Conservation (phyloP, 2,113 vertebrate species). For the Cyanocitta stelleri region DNA sequence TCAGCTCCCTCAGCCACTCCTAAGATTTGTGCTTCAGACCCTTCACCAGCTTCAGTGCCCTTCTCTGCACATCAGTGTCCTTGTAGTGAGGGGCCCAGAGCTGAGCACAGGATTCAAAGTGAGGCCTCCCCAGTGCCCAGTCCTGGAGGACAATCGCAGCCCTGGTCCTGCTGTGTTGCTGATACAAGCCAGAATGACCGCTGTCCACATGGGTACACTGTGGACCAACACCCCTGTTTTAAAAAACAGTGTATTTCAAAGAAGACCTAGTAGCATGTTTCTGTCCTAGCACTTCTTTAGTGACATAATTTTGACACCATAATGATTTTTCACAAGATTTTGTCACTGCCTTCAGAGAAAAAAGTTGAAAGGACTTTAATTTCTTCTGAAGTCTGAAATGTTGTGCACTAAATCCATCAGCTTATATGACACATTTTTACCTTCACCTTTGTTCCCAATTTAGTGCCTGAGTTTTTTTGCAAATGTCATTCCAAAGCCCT, state of each 20-base stretch:
- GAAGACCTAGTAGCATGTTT: background rate
- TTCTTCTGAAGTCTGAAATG: background rate
- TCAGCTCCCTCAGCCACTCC: background rate
- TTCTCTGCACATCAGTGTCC: background rate
- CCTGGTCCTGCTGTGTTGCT: no score
- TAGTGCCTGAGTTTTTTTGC: background rate
- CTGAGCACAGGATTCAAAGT: no score
- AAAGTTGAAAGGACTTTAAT: background rate
- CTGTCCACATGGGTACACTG: background rate
- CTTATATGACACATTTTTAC: background rate
- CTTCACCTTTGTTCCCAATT: background rate
- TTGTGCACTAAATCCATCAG: background rate
- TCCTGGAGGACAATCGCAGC: no score
- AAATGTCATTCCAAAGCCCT: background rate
- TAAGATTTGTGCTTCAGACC: background rate
- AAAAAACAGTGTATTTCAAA: background rate
- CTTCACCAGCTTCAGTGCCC: background rate
- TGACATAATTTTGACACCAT: background rate
- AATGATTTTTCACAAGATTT: background rate
- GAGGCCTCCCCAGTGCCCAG: background rate
- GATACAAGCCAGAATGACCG: background rate
- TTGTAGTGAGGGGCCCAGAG: no score
- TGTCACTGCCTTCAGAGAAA: background rate
- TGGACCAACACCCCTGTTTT: rapidly evolving
- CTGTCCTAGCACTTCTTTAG: background rate